Percentiles rank a stretch among this genome's conserved stretches.
Conservation (phyloP, 1,140 invertebrate species). For the Drosophila arizonae region DNA sequence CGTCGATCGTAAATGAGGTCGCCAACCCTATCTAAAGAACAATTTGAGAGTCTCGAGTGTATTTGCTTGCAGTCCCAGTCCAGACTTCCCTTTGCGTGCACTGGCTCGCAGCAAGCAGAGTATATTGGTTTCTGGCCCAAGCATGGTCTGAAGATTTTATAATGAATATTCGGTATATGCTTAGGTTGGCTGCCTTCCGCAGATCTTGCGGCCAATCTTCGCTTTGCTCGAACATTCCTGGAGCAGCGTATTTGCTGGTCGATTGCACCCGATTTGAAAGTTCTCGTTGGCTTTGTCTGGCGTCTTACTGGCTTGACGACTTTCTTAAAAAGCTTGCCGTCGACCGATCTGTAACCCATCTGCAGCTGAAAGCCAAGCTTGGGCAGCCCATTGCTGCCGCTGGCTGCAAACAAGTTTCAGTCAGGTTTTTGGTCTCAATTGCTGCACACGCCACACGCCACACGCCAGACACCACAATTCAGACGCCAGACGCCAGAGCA, state of each 20-base stretch:
- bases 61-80: neutral
- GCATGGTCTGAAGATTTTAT: too few species aligned
- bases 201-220: too few species aligned
- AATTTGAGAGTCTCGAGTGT: neutral
- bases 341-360: neutral
- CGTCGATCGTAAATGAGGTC: slow-evolving; percentile 1
- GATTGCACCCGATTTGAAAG: neutral
- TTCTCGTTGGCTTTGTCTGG: slow-evolving; percentile 4
- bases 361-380: slow-evolving; percentile 43
- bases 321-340: slow-evolving; percentile 48
- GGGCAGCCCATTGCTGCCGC: slow-evolving; percentile 8
- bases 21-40: neutral
- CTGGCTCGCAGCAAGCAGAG: neutral
- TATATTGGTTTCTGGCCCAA: too few species aligned
- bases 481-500: neutral
- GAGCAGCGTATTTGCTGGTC: neutral
- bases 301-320: slow-evolving; percentile 53
- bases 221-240: neutral
- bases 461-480: neutral
- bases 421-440: slow-evolving; percentile 55
- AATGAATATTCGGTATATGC: too few species aligned
- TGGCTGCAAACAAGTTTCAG: slow-evolving; percentile 70
- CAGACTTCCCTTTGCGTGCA: neutral
- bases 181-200: too few species aligned
- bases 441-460: slow-evolving; percentile 29